Base-by-base conservation (phyloP, 2,113 vertebrate species). In the Hyla sarda region DNA sequence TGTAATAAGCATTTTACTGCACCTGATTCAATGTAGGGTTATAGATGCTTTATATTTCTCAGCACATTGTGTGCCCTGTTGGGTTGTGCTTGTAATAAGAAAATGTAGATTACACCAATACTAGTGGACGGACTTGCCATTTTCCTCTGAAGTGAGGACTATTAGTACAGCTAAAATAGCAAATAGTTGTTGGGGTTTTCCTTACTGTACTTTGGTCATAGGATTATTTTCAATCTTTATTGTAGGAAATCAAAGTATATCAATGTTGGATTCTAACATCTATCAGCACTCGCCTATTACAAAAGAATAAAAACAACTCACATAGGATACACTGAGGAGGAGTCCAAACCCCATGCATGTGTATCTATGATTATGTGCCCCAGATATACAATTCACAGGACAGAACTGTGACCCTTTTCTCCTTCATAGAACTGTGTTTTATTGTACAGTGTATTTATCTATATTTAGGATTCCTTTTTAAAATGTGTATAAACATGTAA, bases 361-460 rank as follows among this genome's bases (percentile, higher is more conserved):
- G 13, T 65, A 65, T 30, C 8, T 21, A 71, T 11, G 65, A 34
- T 16, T 34, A 13, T 23, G 67, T 37, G 17, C 12, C 34, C 17
- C 67, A 71, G 19, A 37, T 5, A 16, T 41, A 32, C 13, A 69
- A 19, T 34, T 17, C 34, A 37, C 34, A 21, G 67, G 32, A 23
- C 37, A 37, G 34, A 21, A 71, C 32, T 37, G 62, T 9, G 0
- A 21, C 11, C 34, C 28, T 65, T 69, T 30, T 69, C 16, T 23
- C 1, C 8, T 34, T 71, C 60, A 67, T 67, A 28, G 25, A 65
- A 3, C 30, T 65, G 37, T 74, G 41, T 71, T 71, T 75, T 28
- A 50, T 25, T 50, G 45, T 75, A 74, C 41, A 50, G 45, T 28
- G 45, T 75, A 50, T 75, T 75, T 75, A 75, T 30, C 45, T 30